Conservation (phyloP, 2,888 invertebrate genomes). For the Tanaodytes sp. region DNA sequence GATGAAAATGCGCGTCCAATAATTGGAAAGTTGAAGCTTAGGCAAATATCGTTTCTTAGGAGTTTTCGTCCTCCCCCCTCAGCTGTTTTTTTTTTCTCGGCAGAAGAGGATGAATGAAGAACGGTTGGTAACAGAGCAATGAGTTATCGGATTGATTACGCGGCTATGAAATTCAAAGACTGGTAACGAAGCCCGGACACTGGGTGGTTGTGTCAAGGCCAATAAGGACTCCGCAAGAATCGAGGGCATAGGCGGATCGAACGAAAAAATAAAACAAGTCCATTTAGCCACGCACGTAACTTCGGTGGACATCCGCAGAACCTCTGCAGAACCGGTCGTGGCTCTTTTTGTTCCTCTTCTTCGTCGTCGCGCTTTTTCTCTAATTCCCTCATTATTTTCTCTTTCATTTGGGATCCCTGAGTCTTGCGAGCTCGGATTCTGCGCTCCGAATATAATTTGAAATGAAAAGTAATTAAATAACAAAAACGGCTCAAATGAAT, state of each 20-base stretch:
- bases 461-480: too few species aligned
- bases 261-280: constrained; percentile 36
- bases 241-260: constrained; percentile 40
- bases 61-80: too few species aligned
- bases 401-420: constrained; percentile 9
- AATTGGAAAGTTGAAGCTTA: not conserved
- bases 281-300: constrained; percentile 38
- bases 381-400: constrained; percentile 4
- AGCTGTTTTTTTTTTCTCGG: not conserved
- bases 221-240: constrained; percentile 39
- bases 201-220: constrained; percentile 55
- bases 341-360: constrained; percentile 17
- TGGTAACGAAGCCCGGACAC: constrained; percentile 37
- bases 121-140: constrained; percentile 27
- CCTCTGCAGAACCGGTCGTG: constrained; percentile 46
- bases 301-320: constrained; percentile 31
- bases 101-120: constrained; percentile 8
- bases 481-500: too few species aligned
- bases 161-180: constrained; percentile 45
- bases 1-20: too few species aligned
- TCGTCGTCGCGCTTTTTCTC: not conserved
- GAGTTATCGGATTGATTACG: constrained; percentile 40
- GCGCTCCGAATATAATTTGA: too few species aligned
- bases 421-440: not conserved
- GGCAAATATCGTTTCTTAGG: too few species aligned